Conservation (phyloP, 2,888 invertebrate genomes). For the Petrolisthes manimaculis region DNA sequence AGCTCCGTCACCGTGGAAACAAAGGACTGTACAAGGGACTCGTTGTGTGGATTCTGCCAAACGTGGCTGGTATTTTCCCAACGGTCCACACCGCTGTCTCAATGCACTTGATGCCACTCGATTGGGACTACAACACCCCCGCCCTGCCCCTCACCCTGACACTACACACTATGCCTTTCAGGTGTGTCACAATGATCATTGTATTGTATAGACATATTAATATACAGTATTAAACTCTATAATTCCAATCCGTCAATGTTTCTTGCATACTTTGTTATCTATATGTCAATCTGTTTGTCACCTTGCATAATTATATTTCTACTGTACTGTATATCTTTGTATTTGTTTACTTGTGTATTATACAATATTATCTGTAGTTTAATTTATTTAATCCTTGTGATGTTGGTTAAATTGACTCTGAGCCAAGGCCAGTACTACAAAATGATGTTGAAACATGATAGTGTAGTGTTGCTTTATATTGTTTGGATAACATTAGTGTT, state of each 20-base stretch:
- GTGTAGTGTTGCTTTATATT: too few relatives aligned
- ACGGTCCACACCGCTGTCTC: conserved; percentile 29
- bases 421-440: too few relatives aligned
- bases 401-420: too few relatives aligned
- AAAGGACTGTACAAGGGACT: conserved; percentile 34
- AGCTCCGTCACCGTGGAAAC: conserved; percentile 38
- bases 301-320: too few relatives aligned
- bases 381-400: too few relatives aligned
- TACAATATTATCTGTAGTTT: too few relatives aligned
- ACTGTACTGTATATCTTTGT: too few relatives aligned
- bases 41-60: conserved; percentile 27
- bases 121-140: not conserved
- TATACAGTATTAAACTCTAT: not conserved
- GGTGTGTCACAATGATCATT: conserved; percentile 7
- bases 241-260: not conserved
- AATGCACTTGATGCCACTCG: conserved; percentile 16
- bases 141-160: conserved; percentile 21
- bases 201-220: not conserved
- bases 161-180: conserved; percentile 35
- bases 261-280: not conserved
- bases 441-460: too few relatives aligned
- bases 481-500: not conserved
- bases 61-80: conserved; percentile 35
- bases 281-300: too few relatives aligned
- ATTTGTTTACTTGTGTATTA: too few relatives aligned